A percentile compares a stretch with the other conserved stretches of the same genome.
phyloP scores from a whole-genome alignment of 2,888 invertebrate species.

The Agonopterix heracliana region DNA sequence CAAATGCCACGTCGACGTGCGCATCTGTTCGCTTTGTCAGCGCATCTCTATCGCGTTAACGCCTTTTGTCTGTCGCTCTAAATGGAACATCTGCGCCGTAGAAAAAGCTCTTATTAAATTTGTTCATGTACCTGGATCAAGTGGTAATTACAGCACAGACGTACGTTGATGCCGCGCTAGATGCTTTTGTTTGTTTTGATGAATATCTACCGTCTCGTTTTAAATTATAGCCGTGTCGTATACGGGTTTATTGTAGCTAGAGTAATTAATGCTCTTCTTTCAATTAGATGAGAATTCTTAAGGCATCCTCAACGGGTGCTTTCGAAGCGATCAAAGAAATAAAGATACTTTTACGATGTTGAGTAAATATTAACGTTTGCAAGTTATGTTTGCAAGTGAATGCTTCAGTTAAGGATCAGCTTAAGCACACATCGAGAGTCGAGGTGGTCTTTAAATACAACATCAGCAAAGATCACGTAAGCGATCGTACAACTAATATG shows the following conservation, averaged over 20 bases:
- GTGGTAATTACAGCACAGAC: slow-evolving; percentile 38
- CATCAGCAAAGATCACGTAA: slow-evolving; percentile 5
- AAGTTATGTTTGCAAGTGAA: too few relatives aligned
- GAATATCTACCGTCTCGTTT: slow-evolving; percentile 23
- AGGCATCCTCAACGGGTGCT: background rate
- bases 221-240: slow-evolving; percentile 16
- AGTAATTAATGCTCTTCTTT: slow-evolving; percentile 23
- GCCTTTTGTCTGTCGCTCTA: slow-evolving; percentile 54
- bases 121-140: slow-evolving; percentile 35
- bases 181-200: slow-evolving; percentile 36
- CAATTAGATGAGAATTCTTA: slow-evolving; percentile 10
- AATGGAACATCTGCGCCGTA: slow-evolving; percentile 54
- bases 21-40: slow-evolving; percentile 65
- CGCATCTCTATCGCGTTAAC: slow-evolving; percentile 55
- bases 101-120: slow-evolving; percentile 46
- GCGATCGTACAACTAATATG: background rate
- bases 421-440: too few relatives aligned
- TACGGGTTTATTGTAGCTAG: slow-evolving; percentile 24
- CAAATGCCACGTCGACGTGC: slow-evolving; percentile 55
- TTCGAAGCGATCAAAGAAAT: too few relatives aligned
- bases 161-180: slow-evolving; percentile 21
- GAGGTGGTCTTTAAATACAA: slow-evolving; percentile 9
- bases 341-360: too few relatives aligned
- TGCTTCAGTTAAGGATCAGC: too few relatives aligned
- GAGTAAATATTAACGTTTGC: too few relatives aligned